Percentiles rank a stretch among this genome's conserved stretches.
Conservation (phyloP, 2,113 vertebrate species). For the Delphinapterus leucas region DNA sequence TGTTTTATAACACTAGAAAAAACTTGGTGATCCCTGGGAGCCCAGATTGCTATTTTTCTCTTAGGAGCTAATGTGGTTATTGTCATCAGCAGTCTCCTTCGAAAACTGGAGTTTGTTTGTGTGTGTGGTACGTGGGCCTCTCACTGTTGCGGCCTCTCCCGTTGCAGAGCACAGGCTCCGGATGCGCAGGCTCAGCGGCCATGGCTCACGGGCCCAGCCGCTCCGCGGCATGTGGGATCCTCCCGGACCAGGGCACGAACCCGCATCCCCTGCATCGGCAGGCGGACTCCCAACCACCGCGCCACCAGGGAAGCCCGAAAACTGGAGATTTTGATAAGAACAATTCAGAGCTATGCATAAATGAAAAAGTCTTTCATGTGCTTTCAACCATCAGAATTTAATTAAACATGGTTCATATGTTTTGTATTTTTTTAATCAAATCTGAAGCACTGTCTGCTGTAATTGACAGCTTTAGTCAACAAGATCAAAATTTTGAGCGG, state of each 20-base stretch:
- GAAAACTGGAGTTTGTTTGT: neutral
- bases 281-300: no score
- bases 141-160: no score
- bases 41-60: neutral
- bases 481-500: neutral
- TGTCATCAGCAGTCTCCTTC: neutral
- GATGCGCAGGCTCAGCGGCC: no score
- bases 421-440: neutral
- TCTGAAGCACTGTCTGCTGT: neutral
- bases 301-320: neutral
- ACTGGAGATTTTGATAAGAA: neutral
- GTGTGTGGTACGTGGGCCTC: no score
- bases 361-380: neutral
- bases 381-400: constrained; percentile 12
- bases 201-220: no score
- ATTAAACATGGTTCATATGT: neutral
- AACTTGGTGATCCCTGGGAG: neutral
- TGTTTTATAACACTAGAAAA: neutral
- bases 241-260: no score
- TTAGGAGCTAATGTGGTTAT: neutral
- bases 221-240: no score
- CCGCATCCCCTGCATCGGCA: no score
- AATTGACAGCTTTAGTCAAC: neutral
- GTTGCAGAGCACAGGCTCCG: no score
- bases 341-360: neutral